Base-by-base conservation (phyloP, 2,113 vertebrate species). In the Salvelinus fontinalis region DNA sequence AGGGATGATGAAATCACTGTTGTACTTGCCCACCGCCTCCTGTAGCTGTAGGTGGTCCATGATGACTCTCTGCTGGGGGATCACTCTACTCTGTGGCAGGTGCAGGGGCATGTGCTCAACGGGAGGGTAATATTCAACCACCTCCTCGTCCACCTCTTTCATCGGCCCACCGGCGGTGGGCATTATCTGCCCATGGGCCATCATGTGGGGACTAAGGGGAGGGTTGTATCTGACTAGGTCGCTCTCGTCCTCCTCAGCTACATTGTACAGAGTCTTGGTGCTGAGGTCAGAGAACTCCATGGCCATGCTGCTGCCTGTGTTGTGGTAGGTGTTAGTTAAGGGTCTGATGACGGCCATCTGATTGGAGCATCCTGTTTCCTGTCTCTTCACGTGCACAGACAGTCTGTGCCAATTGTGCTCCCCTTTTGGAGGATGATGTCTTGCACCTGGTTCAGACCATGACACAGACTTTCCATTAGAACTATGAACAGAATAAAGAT, bases 401-500 rank as follows among this genome's bases (percentile, higher is more conserved):
- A 99, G 95, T 93, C 98, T 97, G 92, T 99, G 97, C 98, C 98
- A 99, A 85, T 92, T 96, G 84, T 97, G 97, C 89, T 98, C 96
- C 76, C 97, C 97, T 90, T 97, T 96, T 90, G 96, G 94, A 92
- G 93, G 95, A 93, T 96, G 95, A 93, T 96, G 95, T 94, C 95
- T 96, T 95, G 96, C 96, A 95, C 98, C 97, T 96, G 97, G 95
- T 96, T 98, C 97, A 96, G 96, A 98, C 98, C 98, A 99, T 95
- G 97, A 98, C 95, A 97, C 96, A 96, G 97, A 98, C 96, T 99
- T 99, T 94, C 97, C 97, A 94, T 99, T 98, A 96, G 97, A 98
- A 97, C 97, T 99, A 96, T 93, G 93, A 96, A 97, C 93, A 96
- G 95, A 98, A 97, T 95, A 97, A 97, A 98, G 92, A 97, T 22